Conservation (phyloP, 2,113 vertebrate species). For the Pseudorasbora parva region DNA sequence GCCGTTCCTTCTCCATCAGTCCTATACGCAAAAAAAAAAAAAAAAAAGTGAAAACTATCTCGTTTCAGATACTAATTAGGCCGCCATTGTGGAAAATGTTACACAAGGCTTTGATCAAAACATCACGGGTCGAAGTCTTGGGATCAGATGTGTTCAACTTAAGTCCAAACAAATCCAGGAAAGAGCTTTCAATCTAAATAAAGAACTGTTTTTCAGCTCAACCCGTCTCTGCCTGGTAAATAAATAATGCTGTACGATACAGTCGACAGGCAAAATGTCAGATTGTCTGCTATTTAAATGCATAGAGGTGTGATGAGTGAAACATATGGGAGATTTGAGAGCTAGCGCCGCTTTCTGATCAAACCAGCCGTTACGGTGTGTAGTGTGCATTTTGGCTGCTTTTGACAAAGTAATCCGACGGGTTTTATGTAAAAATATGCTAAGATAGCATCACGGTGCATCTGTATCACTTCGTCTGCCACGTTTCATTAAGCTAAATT, state of each 20-base stretch:
- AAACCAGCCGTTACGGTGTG: constrained; percentile 14
- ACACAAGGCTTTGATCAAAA: constrained; percentile 38
- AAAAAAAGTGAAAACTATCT: constrained; percentile 32
- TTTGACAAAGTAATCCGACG: constrained; percentile 6
- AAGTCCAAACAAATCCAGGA: background rate
- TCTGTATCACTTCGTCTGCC: constrained; percentile 40
- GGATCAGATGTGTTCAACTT: constrained; percentile 6
- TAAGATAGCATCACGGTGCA: constrained; percentile 28
- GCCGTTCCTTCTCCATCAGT: constrained; percentile 44
- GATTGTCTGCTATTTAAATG: constrained; percentile 51
- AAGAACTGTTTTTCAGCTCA: constrained; percentile 12
- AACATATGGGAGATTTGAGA: constrained; percentile 42
- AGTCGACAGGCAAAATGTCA: constrained; percentile 39
- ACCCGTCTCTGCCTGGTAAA: constrained; percentile 30
- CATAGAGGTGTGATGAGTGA: constrained; percentile 46
- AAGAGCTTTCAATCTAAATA: constrained; percentile 34
- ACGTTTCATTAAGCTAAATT: constrained; percentile 38
- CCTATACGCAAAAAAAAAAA: constrained; percentile 24
- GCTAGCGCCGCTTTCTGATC: background rate
- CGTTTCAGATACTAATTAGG: constrained; percentile 47
- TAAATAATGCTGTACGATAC: constrained; percentile 39
- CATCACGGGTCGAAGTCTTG: constrained; percentile 21
- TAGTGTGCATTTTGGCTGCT: constrained; percentile 33
- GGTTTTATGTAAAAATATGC: constrained; percentile 46
- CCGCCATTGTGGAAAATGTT: constrained; percentile 42